Conservation (phyloP, 1,140 invertebrate species). For the Drosophila sp. region DNA sequence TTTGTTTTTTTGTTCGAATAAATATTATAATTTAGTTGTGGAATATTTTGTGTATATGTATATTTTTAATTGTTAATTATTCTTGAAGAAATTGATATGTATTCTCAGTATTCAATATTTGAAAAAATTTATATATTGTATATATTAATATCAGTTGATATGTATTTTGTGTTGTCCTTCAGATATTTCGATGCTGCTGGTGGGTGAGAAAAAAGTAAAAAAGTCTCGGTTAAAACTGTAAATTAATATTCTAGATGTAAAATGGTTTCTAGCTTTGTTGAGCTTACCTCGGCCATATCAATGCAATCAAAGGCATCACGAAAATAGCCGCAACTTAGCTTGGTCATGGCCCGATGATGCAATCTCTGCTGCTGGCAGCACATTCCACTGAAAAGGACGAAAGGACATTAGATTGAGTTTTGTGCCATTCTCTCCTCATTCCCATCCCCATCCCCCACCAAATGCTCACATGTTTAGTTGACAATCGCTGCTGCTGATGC, state of each 20-base stretch:
- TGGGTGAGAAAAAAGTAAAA: not conserved
- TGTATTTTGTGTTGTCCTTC: constrained; percentile 4
- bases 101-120: constrained; percentile 50
- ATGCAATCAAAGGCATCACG: constrained; percentile 95
- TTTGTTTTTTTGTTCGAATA: constrained; percentile 19
- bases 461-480: constrained; percentile 87
- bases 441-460: not conserved
- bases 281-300: constrained; percentile 83
- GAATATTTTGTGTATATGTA: constrained; percentile 32
- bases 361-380: constrained; percentile 94
- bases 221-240: too few species aligned
- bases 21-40: constrained; percentile 26
- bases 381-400: constrained; percentile 85
- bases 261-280: too few species aligned
- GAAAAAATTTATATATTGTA: constrained; percentile 46
- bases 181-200: constrained; percentile 51
- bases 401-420: not conserved
- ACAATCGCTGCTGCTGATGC: constrained; percentile 92
- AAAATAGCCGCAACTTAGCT: constrained; percentile 95
- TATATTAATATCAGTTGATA: constrained; percentile 33
- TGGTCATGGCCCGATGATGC: constrained; percentile 89
- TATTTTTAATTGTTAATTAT: constrained; percentile 36
- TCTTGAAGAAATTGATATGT: constrained; percentile 56
- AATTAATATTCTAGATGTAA: too few species aligned
- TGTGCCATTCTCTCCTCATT: not conserved